These are phyloP conservation scores for Sebastes steindachneri DNA, from an alignment of 2,797 vertebrate genomes.

Conservation along the genomic window DNA sequence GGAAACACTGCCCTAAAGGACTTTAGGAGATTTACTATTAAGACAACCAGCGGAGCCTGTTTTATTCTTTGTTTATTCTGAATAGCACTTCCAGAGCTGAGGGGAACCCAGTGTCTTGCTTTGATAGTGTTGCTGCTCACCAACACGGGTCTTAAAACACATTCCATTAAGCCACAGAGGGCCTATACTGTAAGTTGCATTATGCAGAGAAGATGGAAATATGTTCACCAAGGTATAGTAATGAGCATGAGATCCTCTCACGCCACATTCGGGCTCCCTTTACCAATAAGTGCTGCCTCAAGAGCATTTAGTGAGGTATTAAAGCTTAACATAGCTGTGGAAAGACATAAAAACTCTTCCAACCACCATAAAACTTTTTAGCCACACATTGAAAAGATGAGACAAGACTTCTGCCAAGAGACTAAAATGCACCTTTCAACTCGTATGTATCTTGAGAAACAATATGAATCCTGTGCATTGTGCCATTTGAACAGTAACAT, in stretches of 20 bases:
- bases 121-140: background rate
- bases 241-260: background rate
- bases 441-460: background rate
- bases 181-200: background rate
- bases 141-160: background rate
- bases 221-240: background rate
- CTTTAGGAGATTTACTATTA: background rate
- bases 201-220: background rate
- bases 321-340: background rate
- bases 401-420: conserved; percentile 1
- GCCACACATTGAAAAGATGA: conserved; percentile 1
- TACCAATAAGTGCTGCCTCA: conserved; percentile 18
- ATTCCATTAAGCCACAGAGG: background rate
- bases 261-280: background rate
- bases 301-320: conserved; percentile 16
- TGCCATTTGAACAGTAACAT: background rate
- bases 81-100: background rate
- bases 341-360: conserved; percentile 1
- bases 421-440: conserved; percentile 5
- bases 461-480: conserved; percentile 13
- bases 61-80: background rate
- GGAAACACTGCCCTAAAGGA: background rate
- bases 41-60: background rate
- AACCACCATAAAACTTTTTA: conserved; percentile 7
- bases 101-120: background rate